These are phyloP conservation scores for Chrysina gloriosa DNA, from an alignment of 2,888 invertebrate genomes.

Conservation along the genomic window DNA sequence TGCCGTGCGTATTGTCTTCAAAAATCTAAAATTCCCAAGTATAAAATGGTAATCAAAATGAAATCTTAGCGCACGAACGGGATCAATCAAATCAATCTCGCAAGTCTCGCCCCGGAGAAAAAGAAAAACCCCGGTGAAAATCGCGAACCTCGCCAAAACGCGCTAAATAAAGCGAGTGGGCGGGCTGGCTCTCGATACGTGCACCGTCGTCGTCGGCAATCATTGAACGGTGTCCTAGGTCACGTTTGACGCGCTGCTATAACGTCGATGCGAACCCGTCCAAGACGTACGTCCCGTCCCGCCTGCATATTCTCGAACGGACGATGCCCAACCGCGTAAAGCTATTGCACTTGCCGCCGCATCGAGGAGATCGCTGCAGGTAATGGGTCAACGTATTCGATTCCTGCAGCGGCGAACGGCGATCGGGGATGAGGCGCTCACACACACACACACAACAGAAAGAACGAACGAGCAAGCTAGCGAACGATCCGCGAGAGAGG, in stretches of 20 bases:
- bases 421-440: no score
- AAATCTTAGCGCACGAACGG: no score
- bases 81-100: no score
- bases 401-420: no score
- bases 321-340: not conserved
- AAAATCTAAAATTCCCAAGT: no score
- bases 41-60: no score
- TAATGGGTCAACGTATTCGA: slow-evolving; percentile 42
- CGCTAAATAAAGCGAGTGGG: not conserved
- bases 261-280: slow-evolving; percentile 33
- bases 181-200: slow-evolving; percentile 26
- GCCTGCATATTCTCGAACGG: not conserved
- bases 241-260: slow-evolving; percentile 47
- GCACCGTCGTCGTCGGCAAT: slow-evolving; percentile 38
- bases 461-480: no score
- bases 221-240: slow-evolving; percentile 52
- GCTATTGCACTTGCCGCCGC: slow-evolving; percentile 30
- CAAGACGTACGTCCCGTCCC: slow-evolving; percentile 44
- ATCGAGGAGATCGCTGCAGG: no score
- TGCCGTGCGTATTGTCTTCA: no score
- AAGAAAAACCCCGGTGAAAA: slow-evolving; percentile 9
- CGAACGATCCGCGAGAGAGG: not conserved
- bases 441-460: no score
- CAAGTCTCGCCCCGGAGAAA: not conserved
- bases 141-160: not conserved